Evolutionary conservation across 2,888 invertebrate species (phyloP).

Genomic region (Scelioninae gen. 2): DNA sequence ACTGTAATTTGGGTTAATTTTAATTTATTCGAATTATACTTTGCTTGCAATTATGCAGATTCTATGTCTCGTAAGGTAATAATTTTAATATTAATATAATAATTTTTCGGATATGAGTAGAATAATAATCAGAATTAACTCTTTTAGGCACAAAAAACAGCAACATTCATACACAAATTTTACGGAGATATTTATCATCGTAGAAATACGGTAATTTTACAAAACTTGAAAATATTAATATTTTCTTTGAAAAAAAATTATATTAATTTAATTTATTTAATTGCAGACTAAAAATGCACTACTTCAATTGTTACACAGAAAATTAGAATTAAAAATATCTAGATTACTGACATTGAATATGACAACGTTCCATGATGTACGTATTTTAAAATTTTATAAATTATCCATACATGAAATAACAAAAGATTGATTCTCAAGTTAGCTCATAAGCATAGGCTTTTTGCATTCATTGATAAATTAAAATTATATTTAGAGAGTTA

Average conservation of each 20-base stretch:
- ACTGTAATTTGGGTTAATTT: constrained; percentile 39
- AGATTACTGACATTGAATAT: constrained; percentile 25
- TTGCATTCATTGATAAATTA: too few relatives aligned
- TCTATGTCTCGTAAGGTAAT: constrained; percentile 43
- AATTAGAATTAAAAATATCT: constrained; percentile 30
- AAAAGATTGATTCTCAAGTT: too few relatives aligned
- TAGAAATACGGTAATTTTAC: constrained; percentile 16
- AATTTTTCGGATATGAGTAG: too few relatives aligned
- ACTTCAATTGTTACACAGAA: constrained; percentile 20
- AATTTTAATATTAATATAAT: neutral
- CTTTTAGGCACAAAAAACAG: constrained; percentile 33
- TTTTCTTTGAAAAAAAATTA: neutral
- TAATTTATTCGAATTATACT: constrained; percentile 42
- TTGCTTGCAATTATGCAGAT: constrained; percentile 39
- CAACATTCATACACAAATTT: constrained; percentile 22
- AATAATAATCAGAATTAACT: too few relatives aligned
- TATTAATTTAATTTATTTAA: neutral
- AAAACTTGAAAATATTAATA: neutral
- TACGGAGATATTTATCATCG: constrained; percentile 15
- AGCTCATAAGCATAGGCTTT: too few relatives aligned
- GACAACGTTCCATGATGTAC: constrained; percentile 29
- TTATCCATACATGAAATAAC: too few relatives aligned
- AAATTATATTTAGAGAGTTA: too few relatives aligned
- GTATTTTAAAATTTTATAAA: neutral
- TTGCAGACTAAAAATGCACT: constrained; percentile 19